Evolutionary conservation across 2,113 vertebrate species (phyloP).

Genomic region (Thunnus maccoyii): DNA sequence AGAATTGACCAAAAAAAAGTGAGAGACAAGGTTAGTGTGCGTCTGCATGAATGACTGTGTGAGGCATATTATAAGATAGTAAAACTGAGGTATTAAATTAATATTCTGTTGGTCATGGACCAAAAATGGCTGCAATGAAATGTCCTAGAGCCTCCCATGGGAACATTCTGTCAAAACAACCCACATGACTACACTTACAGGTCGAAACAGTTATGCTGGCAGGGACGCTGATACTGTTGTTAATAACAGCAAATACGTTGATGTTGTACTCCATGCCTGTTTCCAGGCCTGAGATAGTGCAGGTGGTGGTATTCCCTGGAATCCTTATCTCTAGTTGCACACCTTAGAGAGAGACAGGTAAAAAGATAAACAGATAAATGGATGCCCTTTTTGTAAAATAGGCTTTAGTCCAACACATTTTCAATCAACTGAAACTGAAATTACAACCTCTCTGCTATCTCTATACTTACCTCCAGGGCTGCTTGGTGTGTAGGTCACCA

Average conservation of each 20-base stretch:
- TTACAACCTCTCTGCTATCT: neutral
- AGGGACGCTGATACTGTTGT: constrained; percentile 90
- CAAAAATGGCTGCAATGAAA: neutral
- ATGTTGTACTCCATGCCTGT: constrained; percentile 95
- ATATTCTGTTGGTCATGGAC: neutral
- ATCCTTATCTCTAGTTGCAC: constrained; percentile 91
- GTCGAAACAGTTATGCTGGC: constrained; percentile 90
- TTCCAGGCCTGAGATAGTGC: constrained; percentile 90
- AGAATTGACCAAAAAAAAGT: constrained; percentile 17
- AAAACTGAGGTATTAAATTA: neutral
- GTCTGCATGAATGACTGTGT: neutral
- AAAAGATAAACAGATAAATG: constrained; percentile 8
- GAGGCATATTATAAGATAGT: neutral
- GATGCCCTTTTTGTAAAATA: neutral
- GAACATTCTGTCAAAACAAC: constrained; percentile 1
- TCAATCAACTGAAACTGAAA: neutral
- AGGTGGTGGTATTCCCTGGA: constrained; percentile 90
- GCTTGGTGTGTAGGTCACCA: constrained; percentile 91
- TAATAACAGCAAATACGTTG: constrained; percentile 93
- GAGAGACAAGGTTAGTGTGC: constrained; percentile 7
- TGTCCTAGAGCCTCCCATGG: neutral
- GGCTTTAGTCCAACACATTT: constrained; percentile 2
- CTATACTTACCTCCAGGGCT: constrained; percentile 81
- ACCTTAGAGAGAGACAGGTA: constrained; percentile 61
- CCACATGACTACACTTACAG: constrained; percentile 87